Evolutionary conservation across 2,888 invertebrate species (phyloP).

Genomic region (Chrysolina haemoptera): DNA sequence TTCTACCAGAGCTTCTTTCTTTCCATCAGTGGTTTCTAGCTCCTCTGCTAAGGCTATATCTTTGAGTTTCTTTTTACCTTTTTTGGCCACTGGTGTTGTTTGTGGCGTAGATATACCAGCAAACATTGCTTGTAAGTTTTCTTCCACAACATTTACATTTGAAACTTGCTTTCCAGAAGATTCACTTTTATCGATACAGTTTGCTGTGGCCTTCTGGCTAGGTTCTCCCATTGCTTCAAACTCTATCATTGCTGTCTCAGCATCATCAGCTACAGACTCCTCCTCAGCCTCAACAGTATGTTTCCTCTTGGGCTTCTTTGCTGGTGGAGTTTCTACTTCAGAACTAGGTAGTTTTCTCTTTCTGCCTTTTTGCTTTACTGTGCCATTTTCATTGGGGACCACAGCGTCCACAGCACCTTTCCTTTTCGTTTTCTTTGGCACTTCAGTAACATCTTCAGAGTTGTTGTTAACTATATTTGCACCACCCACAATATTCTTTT

Average conservation of each 20-base stretch:
- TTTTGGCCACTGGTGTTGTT: neutral
- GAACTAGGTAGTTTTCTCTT: constrained; percentile 17
- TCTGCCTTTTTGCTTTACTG: neutral
- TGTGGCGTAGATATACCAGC: neutral
- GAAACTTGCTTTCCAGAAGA: neutral
- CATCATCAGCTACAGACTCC: neutral
- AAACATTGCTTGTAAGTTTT: constrained; percentile 26
- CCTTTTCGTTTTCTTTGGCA: constrained; percentile 17
- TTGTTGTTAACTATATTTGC: neutral
- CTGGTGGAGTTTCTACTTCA: neutral
- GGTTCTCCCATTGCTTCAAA: neutral
- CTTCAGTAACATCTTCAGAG: neutral
- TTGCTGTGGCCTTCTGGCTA: neutral
- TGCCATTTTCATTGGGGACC: constrained; percentile 20
- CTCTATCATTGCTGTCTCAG: neutral
- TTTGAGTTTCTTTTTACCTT: constrained; percentile 20
- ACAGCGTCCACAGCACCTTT: neutral
- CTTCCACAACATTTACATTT: neutral
- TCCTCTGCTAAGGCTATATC: neutral
- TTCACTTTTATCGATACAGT: neutral
- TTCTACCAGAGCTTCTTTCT: neutral
- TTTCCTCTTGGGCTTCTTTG: neutral
- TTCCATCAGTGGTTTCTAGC: neutral
- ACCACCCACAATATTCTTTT: constrained; percentile 8
- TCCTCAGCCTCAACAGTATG: neutral